Conservation (phyloP, 2,113 vertebrate species). For the Arvicanthis niloticus region DNA sequence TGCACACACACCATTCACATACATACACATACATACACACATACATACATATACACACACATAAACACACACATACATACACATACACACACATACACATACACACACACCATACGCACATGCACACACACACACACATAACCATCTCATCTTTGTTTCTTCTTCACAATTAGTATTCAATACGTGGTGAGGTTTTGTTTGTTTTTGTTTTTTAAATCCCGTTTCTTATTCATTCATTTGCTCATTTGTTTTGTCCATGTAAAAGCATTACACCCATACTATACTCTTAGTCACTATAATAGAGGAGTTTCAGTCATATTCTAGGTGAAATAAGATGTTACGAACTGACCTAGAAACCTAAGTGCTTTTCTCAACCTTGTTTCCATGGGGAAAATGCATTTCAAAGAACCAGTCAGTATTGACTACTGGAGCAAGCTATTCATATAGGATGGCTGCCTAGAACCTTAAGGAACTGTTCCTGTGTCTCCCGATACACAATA, state of each 20-base stretch:
- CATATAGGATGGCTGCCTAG: not conserved
- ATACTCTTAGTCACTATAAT: not conserved
- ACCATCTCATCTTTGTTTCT: not conserved
- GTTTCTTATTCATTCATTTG: slow-evolving; percentile 42
- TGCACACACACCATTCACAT: too few relatives aligned
- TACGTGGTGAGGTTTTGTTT: not conserved
- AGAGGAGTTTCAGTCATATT: slow-evolving; percentile 3
- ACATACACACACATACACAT: too few relatives aligned
- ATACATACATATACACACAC: too few relatives aligned
- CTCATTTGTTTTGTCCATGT: not conserved
- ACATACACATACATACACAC: too few relatives aligned
- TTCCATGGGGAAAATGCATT: slow-evolving; percentile 66
- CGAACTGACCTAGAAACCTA: slow-evolving; percentile 48
- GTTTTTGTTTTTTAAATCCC: not conserved
- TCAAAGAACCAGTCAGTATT: not conserved
- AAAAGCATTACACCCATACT: not conserved
- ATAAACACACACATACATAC: too few relatives aligned
- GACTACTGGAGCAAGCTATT: not conserved
- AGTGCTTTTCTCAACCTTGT: slow-evolving; percentile 56
- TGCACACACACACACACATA: too few relatives aligned
- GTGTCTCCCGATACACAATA: not conserved
- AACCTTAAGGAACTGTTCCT: not conserved
- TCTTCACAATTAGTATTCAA: not conserved
- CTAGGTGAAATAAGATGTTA: slow-evolving; percentile 22
- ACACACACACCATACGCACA: too few relatives aligned